Percentiles rank a stretch among this genome's conserved stretches.
Conservation (phyloP, 2,888 invertebrate species). For the Thelaira solivaga region DNA sequence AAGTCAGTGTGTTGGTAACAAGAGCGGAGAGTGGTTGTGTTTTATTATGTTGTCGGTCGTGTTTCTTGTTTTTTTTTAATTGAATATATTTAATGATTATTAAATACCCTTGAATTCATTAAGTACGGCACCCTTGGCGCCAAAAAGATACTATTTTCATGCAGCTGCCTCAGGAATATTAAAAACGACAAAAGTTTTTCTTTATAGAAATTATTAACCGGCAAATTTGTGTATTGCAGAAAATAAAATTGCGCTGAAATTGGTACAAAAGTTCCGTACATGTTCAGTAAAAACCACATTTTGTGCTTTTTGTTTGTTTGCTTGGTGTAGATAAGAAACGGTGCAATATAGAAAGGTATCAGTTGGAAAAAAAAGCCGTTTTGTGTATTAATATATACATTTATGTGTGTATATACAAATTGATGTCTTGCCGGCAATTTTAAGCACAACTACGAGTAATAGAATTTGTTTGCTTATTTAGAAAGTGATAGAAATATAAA, state of each 20-base stretch:
- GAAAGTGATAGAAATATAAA: too few species aligned
- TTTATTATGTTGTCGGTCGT: slow-evolving; percentile 1
- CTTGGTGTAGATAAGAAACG: slow-evolving; percentile 8
- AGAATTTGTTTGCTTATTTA: too few species aligned
- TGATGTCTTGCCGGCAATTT: not conserved
- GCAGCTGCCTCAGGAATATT: not conserved
- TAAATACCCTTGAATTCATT: slow-evolving; percentile 9
- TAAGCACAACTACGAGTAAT: not conserved
- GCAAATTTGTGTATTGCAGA: slow-evolving; percentile 10
- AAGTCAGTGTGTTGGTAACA: slow-evolving; percentile 42
- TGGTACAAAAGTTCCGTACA: not conserved
- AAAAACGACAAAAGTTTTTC: not conserved
- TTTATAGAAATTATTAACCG: slow-evolving; percentile 33
- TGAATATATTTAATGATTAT: slow-evolving; percentile 6
- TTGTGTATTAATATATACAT: not conserved
- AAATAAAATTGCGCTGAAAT: slow-evolving; percentile 40
- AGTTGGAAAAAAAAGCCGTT: not conserved
- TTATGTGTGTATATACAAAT: not conserved
- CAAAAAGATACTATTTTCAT: slow-evolving; percentile 23
- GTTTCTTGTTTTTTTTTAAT: slow-evolving; percentile 23
- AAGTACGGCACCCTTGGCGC: slow-evolving; percentile 30
- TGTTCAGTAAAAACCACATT: not conserved
- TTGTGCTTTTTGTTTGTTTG: not conserved
- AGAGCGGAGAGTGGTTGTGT: slow-evolving; percentile 44
- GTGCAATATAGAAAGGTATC: slow-evolving; percentile 9